Evolutionary conservation across 2,888 invertebrate genomes (phyloP), one percentile per base, ranked within the genome.

Genomic region (Macrosiphum euphorbiae): DNA sequence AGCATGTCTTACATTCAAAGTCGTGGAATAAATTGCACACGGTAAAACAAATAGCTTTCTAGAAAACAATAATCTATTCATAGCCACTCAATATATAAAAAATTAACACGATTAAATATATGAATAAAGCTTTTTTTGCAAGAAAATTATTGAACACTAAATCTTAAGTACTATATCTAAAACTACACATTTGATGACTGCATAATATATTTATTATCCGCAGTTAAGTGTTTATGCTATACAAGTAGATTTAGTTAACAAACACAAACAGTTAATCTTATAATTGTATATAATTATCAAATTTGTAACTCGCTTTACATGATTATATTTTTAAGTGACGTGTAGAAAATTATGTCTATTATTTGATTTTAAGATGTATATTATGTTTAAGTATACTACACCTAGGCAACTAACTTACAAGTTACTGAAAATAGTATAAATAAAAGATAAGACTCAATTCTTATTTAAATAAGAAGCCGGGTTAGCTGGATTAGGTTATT

Each of bases 201-300:
- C 16, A 52, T 90, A 78, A 35, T 90, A 78, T 55, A 85, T 87
- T 61, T 87, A 92, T 87, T 92, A 50, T 61, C 61, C 92, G 13
- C 26, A 87, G 50, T 50, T 35, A 26, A 87, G 86, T 92, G 58
- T 87, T 58, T 87, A 58, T n/a, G 91, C 44, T 58, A 52, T 85
- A 58, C 84, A 85, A 91, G 85, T 91, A 85, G 44, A 58, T 91
- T 44, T 91, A 91, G 41, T 58, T 58, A 44, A 91, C 44, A 85
- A 91, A 86, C 52, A 58, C 16, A 35, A 91, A 44, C 1, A 91
- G 28, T 85, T 85, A 85, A 91, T 85, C 85, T 85, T 85, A 58
- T n/a, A n/a, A n/a, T 90, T 55, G 16, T n/a, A 86, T 90, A 78
- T 26, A 85, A 91, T 91, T 55, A 35, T 91, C 84, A 78, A 85